Base-by-base conservation (phyloP, 2,888 invertebrate genomes). In the Quadroppia sp. region DNA sequence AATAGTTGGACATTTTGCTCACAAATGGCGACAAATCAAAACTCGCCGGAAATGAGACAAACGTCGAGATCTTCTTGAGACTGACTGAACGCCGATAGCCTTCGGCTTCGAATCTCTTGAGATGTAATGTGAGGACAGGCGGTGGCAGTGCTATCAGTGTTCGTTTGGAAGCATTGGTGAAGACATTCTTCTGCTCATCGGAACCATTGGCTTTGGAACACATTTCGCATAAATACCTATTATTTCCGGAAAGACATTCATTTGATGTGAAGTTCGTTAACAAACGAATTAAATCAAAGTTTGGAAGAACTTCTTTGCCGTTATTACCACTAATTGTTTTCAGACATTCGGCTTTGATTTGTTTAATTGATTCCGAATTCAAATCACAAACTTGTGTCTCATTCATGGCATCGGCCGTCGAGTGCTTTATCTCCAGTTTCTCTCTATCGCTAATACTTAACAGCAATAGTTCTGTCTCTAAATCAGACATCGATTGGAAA, bases 21-120 rank as follows among this genome's bases (percentile, higher is more conserved):
- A 94, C 94, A 82, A 92, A 95, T 6, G 96, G 94, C 30, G 94
- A 91, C 75, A 98, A 83, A 81, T 98, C 94, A 71, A 98, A 83
- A 0, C 90, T 80, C 67, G 89, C 86, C 0, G 94, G 92, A 82
- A 97, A 99, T 78, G 88, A 89, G 0, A 98, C 94, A 78, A 89
- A 89, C 76, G 90, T 89, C 13, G 89, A 87, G 79, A 94, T 88
- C 85, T 98, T 98, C 20, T 89, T 87, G 81, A 90, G 90, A 23
- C 9, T 45, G 6, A 64, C 28, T 4, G 28, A 6, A 6, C 67
- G 23, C 28, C 50, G 45, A 30, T 48, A 61, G 32, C 32, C 32
- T 13, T 69, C 28, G 17, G 71, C 71, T 67, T 75, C 71, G 85
- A 98, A 99, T 76, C 98, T 85, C 83, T 99, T 99, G 77, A 99